Percentiles rank a stretch among this genome's conserved stretches.
Evolutionary conservation across 2,113 vertebrate genomes (phyloP).

Genomic region (Ammospiza nelsoni): DNA sequence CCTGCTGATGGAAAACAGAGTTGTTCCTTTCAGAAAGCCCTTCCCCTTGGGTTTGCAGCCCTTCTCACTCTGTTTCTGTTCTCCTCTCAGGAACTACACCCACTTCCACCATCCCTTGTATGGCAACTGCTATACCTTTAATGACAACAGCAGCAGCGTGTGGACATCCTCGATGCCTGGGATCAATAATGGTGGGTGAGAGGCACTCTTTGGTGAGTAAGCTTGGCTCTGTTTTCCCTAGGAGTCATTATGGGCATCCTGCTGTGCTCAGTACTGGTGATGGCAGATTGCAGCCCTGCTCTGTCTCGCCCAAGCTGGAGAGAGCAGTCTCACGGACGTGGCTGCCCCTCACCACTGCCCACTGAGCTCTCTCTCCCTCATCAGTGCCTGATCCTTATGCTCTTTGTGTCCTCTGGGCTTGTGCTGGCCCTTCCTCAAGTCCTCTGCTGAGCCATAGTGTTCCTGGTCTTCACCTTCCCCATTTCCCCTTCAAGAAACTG

Average conservation of each 20-base stretch:
- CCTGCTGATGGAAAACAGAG: not conserved
- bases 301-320: not conserved
- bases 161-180: conserved; percentile 82
- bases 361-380: not conserved
- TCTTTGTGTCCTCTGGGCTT: not conserved
- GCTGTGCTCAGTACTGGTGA: not conserved
- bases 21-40: not conserved
- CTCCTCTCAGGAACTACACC: conserved; percentile 75
- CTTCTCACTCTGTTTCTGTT: not conserved
- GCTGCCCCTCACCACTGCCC: not conserved
- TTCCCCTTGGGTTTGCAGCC: not conserved
- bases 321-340: not conserved
- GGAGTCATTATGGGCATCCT: not conserved
- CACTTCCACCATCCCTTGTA: conserved; percentile 82
- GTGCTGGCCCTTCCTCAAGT: not conserved
- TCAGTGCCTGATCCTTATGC: not conserved
- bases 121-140: conserved; percentile 85
- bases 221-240: not conserved
- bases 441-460: not conserved
- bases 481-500: not conserved
- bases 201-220: not conserved
- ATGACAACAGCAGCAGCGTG: conserved; percentile 72
- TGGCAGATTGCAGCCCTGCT: not conserved
- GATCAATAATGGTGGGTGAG: conserved; percentile 80
- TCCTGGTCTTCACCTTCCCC: not conserved